These are phyloP conservation scores for Speoplatyrhinus poulsoni DNA, from an alignment of 2,113 vertebrate genomes.

Conservation along the genomic window DNA sequence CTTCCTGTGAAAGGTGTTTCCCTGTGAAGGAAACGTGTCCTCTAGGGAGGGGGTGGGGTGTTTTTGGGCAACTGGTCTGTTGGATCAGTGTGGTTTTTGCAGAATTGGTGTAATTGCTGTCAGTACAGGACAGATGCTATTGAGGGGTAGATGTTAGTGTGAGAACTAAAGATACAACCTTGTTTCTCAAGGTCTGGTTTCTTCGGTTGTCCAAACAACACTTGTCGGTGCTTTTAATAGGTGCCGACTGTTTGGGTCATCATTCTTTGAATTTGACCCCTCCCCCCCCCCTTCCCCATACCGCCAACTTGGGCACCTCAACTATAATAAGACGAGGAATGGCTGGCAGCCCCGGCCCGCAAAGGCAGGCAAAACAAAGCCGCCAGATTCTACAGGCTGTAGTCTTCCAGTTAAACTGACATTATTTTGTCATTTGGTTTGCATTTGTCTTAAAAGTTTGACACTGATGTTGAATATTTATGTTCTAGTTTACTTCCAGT, in stretches of 20 bases:
- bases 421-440: constrained; percentile 19
- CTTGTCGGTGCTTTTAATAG: constrained; percentile 73
- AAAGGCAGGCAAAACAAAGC: constrained; percentile 63
- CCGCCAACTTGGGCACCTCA: constrained; percentile 57
- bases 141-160: constrained; percentile 65
- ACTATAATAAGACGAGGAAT: constrained; percentile 77
- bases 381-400: constrained; percentile 18
- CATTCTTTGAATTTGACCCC: constrained; percentile 76
- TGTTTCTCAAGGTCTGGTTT: constrained; percentile 70
- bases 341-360: constrained; percentile 65
- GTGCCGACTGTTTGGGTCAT: constrained; percentile 69
- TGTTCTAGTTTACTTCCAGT: too few relatives aligned
- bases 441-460: constrained; percentile 24
- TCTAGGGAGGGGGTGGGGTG: not conserved
- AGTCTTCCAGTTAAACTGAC: constrained; percentile 1
- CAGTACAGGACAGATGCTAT: constrained; percentile 42
- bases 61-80: constrained; percentile 8
- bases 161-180: constrained; percentile 62
- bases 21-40: not conserved
- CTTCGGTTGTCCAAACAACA: constrained; percentile 68
- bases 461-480: not conserved
- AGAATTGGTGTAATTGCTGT: constrained; percentile 73
- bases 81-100: constrained; percentile 57
- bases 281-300: constrained; percentile 24
- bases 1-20: constrained; percentile 24